These are phyloP conservation scores for Emydocephalus ijimae DNA, from an alignment of 2,113 vertebrate genomes.

Conservation along the genomic window DNA sequence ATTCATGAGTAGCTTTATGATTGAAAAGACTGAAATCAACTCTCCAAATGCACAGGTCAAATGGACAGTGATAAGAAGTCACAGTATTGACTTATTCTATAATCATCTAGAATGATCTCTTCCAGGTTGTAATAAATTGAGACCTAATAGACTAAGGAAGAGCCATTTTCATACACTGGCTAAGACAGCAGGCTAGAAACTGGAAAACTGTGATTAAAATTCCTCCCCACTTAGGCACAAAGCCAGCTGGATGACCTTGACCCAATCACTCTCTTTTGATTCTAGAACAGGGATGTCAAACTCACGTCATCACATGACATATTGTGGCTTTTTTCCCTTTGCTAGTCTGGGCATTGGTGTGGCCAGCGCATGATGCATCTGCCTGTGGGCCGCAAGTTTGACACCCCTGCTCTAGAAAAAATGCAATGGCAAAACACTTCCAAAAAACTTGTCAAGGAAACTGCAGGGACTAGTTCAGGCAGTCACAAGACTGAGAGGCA, in stretches of 20 bases:
- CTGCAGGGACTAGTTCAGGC: neutral
- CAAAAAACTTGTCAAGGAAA: neutral
- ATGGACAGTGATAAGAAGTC: neutral
- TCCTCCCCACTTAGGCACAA: neutral
- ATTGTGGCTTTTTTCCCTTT: too few relatives aligned
- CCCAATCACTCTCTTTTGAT: neutral
- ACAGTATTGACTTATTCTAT: neutral
- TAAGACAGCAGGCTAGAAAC: neutral
- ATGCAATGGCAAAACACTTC: neutral
- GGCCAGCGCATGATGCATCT: too few relatives aligned
- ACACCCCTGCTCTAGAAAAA: too few relatives aligned
- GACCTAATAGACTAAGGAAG: neutral
- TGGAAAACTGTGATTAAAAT: neutral
- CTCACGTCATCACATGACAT: too few relatives aligned
- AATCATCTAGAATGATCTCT: neutral
- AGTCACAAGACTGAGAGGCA: neutral
- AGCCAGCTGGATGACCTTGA: neutral
- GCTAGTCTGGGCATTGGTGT: rapidly evolving
- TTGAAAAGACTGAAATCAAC: neutral
- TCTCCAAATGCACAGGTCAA: neutral
- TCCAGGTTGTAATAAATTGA: neutral
- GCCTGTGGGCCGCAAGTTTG: too few relatives aligned
- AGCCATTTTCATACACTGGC: neutral
- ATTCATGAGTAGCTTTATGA: neutral
- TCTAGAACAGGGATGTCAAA: neutral